Base-by-base conservation (phyloP, 2,797 vertebrate genomes). In the Chromis chromis region DNA sequence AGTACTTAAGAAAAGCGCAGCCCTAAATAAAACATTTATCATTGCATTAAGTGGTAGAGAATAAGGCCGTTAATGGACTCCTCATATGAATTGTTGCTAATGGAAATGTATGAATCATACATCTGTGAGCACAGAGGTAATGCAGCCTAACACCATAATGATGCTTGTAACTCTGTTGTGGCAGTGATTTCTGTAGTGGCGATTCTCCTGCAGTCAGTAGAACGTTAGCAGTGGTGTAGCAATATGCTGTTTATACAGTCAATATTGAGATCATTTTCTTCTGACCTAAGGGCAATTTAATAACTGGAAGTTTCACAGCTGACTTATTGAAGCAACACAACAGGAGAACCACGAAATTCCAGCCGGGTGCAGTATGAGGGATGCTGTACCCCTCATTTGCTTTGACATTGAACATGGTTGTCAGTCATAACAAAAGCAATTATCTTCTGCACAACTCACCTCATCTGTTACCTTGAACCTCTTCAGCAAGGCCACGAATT, bases 391-490 rank as follows among this genome's bases (percentile, higher is more conserved):
- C 17, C 8, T 44, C 63, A n/a, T 83, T 70, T 70, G 48, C 61
- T 77, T 65, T 58, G 42, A 70, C 61, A 60, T 4, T 63, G 58
- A 80, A 39, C 46, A 44, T 4, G 7, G 28, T 19, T 36, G 48
- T 53, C 71, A 65, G 53, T 74, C 42, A 74, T 71, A 71, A 75
- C 16, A 55, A 75, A 49, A 31, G 5, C 28, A 63, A 64, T 65
- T 50, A 53, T 60, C 54, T n/a, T 66, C 21, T 33, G 44, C 16
- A 28, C 21, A 46, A 84, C 93, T 91, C 81, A 96, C 95, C 95
- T 96, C 95, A 61, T 96, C 95, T 0, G 95, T 93, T 19, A 96
- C 94, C 89, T 96, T 96, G 88, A 96, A 96, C 86, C 95, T 94
- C 88, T 96, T 96, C 84, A 96, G 81, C 65, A 96, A 88, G 66